Conservation (phyloP, 1,140 invertebrate species). For the Orchestia grillus region DNA sequence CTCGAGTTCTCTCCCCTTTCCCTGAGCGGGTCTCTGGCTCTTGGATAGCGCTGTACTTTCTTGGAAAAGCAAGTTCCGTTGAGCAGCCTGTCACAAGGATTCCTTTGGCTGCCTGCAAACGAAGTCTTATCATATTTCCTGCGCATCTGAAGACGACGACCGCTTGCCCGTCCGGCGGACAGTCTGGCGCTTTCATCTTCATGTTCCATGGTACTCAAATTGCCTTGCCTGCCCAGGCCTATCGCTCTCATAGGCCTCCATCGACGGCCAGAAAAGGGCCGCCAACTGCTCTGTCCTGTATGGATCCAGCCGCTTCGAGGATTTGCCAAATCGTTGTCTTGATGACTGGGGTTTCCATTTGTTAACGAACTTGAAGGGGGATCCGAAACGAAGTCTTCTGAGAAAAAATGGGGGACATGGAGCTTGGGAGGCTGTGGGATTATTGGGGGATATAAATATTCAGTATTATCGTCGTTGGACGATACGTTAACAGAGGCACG, state of each 20-base stretch:
- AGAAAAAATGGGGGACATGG: background rate
- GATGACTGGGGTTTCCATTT: slow-evolving; percentile 43
- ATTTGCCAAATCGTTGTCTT: slow-evolving; percentile 46
- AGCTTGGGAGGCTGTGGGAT: background rate
- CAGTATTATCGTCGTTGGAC: background rate
- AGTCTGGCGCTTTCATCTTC: slow-evolving; percentile 3
- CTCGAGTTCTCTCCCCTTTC: background rate
- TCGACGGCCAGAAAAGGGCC: slow-evolving; percentile 34
- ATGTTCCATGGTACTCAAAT: background rate
- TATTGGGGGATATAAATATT: slow-evolving; percentile 20
- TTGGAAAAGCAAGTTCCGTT: background rate
- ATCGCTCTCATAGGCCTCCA: slow-evolving; percentile 22
- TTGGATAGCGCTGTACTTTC: background rate
- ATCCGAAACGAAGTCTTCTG: background rate
- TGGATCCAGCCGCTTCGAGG: slow-evolving; percentile 30
- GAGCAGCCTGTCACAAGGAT: background rate
- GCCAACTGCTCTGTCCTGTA: slow-evolving; percentile 18
- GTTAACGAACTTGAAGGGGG: slow-evolving; percentile 54
- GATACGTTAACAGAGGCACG: background rate
- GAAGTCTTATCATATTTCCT: background rate
- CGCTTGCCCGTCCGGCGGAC: background rate
- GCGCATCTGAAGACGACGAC: background rate
- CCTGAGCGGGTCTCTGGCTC: background rate
- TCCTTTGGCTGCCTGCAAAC: background rate
- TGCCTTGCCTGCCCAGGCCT: background rate